Evolutionary conservation across 2,888 invertebrate species (phyloP).

Genomic region (Atrina japonica): DNA sequence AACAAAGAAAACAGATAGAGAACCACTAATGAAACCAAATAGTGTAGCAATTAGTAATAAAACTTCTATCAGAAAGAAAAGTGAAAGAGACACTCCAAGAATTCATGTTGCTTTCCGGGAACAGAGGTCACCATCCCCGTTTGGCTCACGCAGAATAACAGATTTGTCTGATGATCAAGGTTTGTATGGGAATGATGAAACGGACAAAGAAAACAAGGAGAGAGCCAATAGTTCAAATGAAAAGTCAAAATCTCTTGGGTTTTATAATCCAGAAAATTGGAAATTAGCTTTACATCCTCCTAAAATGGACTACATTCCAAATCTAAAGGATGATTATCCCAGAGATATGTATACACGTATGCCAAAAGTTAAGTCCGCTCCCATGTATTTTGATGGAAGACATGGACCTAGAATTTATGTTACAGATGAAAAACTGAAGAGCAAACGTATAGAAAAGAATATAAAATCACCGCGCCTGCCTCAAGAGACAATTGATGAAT

Average conservation of each 20-base stretch:
- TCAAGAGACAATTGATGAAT: slow-evolving; percentile 63
- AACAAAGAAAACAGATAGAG: slow-evolving; percentile 12
- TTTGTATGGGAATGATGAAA: slow-evolving; percentile 4
- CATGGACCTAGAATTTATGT: slow-evolving; percentile 50
- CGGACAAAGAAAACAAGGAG: slow-evolving; percentile 10
- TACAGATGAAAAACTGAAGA: slow-evolving; percentile 46
- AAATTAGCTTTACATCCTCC: slow-evolving; percentile 70
- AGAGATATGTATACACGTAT: slow-evolving; percentile 77
- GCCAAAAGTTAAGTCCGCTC: slow-evolving; percentile 64
- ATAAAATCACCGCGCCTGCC: slow-evolving; percentile 69
- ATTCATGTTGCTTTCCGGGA: slow-evolving; percentile 35
- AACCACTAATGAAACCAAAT: slow-evolving; percentile 31
- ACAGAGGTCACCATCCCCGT: slow-evolving; percentile 28
- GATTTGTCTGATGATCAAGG: slow-evolving; percentile 25
- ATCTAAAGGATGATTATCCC: slow-evolving; percentile 77
- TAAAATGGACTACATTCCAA: slow-evolving; percentile 65
- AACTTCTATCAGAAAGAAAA: slow-evolving; percentile 2
- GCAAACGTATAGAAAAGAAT: slow-evolving; percentile 49
- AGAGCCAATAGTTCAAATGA: slow-evolving; percentile 11
- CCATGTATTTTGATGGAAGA: slow-evolving; percentile 71
- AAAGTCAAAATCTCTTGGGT: slow-evolving; percentile 49
- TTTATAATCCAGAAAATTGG: slow-evolving; percentile 65
- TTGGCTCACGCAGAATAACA: background rate
- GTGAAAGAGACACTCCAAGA: slow-evolving; percentile 3
- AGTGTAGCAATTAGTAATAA: slow-evolving; percentile 5